Percentiles rank a stretch among this genome's conserved stretches.
These are phyloP conservation scores for Psittacula cyanocephala DNA, from an alignment of 2,113 vertebrate species.

Conservation along the genomic window DNA sequence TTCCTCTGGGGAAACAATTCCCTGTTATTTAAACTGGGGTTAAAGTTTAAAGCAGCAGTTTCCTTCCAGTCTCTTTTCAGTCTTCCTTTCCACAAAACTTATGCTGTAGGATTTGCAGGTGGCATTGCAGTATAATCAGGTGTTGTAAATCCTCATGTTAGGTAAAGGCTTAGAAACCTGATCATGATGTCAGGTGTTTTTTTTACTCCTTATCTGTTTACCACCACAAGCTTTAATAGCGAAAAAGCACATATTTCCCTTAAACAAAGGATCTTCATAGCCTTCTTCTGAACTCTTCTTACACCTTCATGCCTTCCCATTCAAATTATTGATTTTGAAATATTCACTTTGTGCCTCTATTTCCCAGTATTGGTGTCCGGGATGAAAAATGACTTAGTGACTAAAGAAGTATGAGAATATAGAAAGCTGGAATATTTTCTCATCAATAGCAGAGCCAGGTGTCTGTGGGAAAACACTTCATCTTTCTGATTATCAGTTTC, in stretches of 20 bases:
- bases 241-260: not conserved
- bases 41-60: not conserved
- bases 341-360: not conserved
- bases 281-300: not conserved
- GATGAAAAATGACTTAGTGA: not conserved
- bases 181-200: not conserved
- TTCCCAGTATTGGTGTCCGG: not conserved
- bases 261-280: not conserved
- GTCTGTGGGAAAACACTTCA: not conserved
- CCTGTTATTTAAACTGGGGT: not conserved
- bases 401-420: not conserved
- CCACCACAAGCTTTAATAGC: not conserved
- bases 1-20: not conserved
- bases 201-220: not conserved
- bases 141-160: not conserved
- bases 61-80: not conserved
- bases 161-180: not conserved
- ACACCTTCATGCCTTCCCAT: not conserved
- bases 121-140: not conserved
- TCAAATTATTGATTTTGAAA: not conserved
- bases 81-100: not conserved
- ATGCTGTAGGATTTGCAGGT: not conserved
- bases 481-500: not conserved
- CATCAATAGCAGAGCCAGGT: not conserved
- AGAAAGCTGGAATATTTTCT: not conserved